phyloP scores from a whole-genome alignment of 2,888 invertebrate genomes.

The Agrotis ipsilon region DNA sequence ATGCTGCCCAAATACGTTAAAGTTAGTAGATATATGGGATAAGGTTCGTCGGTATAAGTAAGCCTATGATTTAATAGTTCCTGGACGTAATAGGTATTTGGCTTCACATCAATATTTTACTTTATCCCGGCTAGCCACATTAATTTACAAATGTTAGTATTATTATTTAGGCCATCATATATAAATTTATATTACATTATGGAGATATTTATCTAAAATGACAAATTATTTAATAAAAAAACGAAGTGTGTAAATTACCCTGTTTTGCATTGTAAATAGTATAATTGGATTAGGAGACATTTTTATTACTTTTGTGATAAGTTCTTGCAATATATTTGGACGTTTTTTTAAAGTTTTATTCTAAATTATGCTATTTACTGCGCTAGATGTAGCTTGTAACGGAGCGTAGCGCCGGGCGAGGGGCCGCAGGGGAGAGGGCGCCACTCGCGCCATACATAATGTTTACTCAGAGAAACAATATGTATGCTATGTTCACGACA shows the following conservation, averaged over 20 bases:
- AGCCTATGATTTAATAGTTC: conserved; percentile 70
- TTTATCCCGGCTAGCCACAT: conserved; percentile 67
- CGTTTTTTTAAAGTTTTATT: conserved; percentile 65
- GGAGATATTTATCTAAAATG: conserved; percentile 86
- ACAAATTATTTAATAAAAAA: conserved; percentile 88
- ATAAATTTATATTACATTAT: conserved; percentile 86
- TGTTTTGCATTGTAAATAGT: conserved; percentile 89
- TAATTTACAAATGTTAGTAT: conserved; percentile 80
- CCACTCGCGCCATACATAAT: conserved; percentile 61
- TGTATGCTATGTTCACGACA: conserved; percentile 69
- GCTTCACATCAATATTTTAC: conserved; percentile 66
- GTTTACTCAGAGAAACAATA: conserved; percentile 67
- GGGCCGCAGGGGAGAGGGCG: conserved; percentile 25
- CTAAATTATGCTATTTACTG: conserved; percentile 76
- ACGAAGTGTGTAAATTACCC: conserved; percentile 83
- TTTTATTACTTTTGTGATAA: conserved; percentile 83
- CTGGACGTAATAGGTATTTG: conserved; percentile 61
- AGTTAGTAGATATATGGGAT: conserved; percentile 75
- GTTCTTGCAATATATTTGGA: conserved; percentile 84
- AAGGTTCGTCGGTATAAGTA: conserved; percentile 70
- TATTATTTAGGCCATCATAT: conserved; percentile 87
- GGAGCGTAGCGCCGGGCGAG: conserved; percentile 37
- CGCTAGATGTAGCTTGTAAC: conserved; percentile 76
- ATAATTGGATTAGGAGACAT: conserved; percentile 80
- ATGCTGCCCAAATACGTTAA: conserved; percentile 80